Evolutionary conservation across 2,888 invertebrate genomes (phyloP).

Genomic region (Callinectes sapidus): DNA sequence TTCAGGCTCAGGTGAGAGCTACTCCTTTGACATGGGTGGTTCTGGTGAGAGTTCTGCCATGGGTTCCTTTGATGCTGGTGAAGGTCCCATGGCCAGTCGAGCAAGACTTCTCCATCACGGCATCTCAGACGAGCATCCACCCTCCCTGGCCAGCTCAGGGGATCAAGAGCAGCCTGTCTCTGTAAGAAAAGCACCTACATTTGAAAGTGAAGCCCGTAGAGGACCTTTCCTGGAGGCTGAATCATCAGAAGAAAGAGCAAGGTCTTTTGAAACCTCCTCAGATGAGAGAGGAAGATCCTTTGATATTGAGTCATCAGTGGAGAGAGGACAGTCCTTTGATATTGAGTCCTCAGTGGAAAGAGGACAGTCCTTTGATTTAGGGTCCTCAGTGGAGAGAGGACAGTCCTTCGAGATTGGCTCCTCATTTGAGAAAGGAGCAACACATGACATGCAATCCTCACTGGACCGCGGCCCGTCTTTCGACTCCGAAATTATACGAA

Average conservation of each 20-base stretch:
- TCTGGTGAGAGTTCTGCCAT: conserved; percentile 51
- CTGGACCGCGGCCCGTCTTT: conserved; percentile 15
- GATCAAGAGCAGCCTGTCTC: conserved; percentile 34
- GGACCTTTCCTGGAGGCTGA: conserved; percentile 48
- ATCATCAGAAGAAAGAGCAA: conserved; percentile 46
- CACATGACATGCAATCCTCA: conserved; percentile 42
- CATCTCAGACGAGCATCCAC: conserved; percentile 41
- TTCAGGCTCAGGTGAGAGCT: conserved; percentile 45
- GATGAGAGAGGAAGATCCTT: conserved; percentile 38
- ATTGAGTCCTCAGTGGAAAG: conserved; percentile 18
- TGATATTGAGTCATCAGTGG: conserved; percentile 44
- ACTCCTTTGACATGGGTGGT: conserved; percentile 43
- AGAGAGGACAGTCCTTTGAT: conserved; percentile 52
- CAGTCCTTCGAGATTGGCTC: conserved; percentile 52
- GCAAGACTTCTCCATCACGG: not conserved
- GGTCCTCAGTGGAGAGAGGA: conserved; percentile 50
- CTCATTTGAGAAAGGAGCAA: conserved; percentile 57
- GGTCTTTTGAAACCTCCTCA: conserved; percentile 48
- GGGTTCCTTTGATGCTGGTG: conserved; percentile 47
- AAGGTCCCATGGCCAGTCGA: not conserved
- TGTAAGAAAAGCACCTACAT: conserved; percentile 31
- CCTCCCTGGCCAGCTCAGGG: conserved; percentile 17
- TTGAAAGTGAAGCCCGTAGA: conserved; percentile 46
- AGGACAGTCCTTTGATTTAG: conserved; percentile 39
- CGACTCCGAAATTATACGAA: conserved; percentile 16